Evolutionary conservation across 2,113 vertebrate species (phyloP), one percentile per base, ranked within the genome.

Genomic region (Malurus melanocephalus): DNA sequence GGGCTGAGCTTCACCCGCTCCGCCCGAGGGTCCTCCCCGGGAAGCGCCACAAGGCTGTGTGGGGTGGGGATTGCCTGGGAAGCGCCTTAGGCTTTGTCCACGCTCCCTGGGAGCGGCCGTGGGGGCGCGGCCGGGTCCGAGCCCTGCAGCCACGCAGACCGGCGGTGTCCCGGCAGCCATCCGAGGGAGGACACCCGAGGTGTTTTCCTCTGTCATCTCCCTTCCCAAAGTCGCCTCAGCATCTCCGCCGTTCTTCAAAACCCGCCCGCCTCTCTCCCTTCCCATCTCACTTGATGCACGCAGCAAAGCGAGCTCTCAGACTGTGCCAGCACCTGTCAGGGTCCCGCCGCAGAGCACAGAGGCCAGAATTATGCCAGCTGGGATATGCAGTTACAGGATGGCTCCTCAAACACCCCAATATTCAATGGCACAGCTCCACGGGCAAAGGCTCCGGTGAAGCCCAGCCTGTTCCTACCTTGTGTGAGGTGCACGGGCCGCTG

Each of bases 401-500:
- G 80, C 57, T 32, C 60, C 11, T 1, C 48, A 30, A 43, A 45
- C 40, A 9, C 27, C 56, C 35, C 16, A 0, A 9, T 5, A n/a
- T 18, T n/a, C 22, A 4, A 40, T 0, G 1, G 84, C n/a, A 24
- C 32, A 24, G 11, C 13, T 53, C 28, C 5, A 2, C 4, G 5
- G 2, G 21, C 5, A 13, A 33, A 20, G 4, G 46, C 75, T 42
- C 30, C 0, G 0, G 35, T 9, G 66, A 28, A 7, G 5, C 7
- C 6, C 26, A 3, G n/a, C 12, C 17, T 1, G 1, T 24, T 45
- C 85, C 16, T 98, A 99, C 99, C 99, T 98, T 99, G 99, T 35
- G 97, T 98, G 65, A 99, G 98, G 57, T 98, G 98, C 5, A 89
- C 97, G 62, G 99, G 98, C 88, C 96, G 97, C 45, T 91, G 97